Conservation (phyloP, 2,797 vertebrate genomes). For the Micropoecilia bifurca region DNA sequence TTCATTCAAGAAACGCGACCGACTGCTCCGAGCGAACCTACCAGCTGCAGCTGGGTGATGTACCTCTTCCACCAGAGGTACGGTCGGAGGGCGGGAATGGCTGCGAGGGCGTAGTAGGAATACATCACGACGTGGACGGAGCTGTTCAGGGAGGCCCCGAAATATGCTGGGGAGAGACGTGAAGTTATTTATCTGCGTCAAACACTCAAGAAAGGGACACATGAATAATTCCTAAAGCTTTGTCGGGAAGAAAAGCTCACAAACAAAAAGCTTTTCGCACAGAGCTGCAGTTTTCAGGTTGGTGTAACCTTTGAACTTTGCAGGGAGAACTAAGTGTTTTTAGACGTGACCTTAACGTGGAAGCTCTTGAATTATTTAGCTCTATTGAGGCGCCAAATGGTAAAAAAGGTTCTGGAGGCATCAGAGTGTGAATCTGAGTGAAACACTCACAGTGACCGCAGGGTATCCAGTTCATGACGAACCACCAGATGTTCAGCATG, state of each 20-base stretch:
- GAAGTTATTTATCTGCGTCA: constrained; percentile 24
- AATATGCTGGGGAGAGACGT: constrained; percentile 84
- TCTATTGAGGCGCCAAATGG: constrained; percentile 12
- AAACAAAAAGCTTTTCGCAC: not conserved
- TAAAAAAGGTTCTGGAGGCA: constrained; percentile 30
- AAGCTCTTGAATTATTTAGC: constrained; percentile 65
- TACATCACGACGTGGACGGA: constrained; percentile 99
- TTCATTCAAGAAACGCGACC: not conserved
- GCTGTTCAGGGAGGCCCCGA: constrained; percentile 94
- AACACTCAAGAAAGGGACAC: not conserved
- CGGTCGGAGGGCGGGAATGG: constrained; percentile 90
- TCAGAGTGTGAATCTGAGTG: constrained; percentile 30
- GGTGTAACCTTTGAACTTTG: constrained; percentile 23
- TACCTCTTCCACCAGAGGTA: constrained; percentile 99
- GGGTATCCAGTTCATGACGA: constrained; percentile 99
- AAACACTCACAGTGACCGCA: constrained; percentile 95
- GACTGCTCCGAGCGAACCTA: constrained; percentile 70
- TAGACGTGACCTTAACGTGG: constrained; percentile 41
- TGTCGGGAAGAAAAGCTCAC: not conserved
- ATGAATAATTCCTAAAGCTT: not conserved
- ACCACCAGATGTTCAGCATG: constrained; percentile 99
- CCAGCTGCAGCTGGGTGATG: constrained; percentile 98
- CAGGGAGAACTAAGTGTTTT: constrained; percentile 26
- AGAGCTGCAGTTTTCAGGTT: constrained; percentile 17
- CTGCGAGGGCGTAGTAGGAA: constrained; percentile 94